A percentile compares a stretch with the other conserved stretches of the same genome.
These are phyloP conservation scores for Sanderia malayensis DNA, from an alignment of 30 jellyfish, hydroid and myxozoan species.

Conservation along the genomic window DNA sequence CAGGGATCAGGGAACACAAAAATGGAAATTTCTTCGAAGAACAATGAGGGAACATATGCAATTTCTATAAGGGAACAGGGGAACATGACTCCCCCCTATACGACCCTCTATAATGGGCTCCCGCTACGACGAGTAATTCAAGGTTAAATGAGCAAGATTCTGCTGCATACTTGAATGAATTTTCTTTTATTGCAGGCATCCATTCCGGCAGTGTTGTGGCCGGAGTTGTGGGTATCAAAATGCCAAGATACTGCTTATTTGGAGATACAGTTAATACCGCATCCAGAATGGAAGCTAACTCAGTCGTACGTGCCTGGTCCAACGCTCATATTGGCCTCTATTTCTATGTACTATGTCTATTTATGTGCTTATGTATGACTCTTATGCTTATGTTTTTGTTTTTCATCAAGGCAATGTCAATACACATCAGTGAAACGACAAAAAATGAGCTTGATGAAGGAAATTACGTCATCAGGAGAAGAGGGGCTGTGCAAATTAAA, in stretches of 20 bases:
- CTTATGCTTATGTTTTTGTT: not conserved
- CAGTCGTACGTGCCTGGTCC: constrained; percentile 39
- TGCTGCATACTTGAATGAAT: too few species aligned
- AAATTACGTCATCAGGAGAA: constrained; percentile 20
- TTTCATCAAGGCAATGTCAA: constrained; percentile 52
- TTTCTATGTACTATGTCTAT: too few species aligned
- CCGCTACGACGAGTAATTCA: too few species aligned
- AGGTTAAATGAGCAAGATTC: too few species aligned
- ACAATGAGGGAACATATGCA: too few species aligned
- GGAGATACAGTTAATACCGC: constrained; percentile 62
- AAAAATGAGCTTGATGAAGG: constrained; percentile 24
- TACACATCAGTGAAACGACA: constrained; percentile 62
- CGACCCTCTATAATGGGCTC: too few species aligned
- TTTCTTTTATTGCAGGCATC: constrained; percentile 13
- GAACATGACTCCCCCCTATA: too few species aligned
- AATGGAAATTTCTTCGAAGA: too few species aligned
- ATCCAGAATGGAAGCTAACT: constrained; percentile 50
- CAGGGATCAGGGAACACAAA: too few species aligned
- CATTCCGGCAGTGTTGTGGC: constrained; percentile 70
- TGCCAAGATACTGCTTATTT: constrained; percentile 58
- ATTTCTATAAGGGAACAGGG: too few species aligned
- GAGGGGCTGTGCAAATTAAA: constrained; percentile 48
- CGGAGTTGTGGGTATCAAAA: constrained; percentile 57
- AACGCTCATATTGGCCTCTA: too few species aligned
- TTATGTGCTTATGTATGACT: too few species aligned